A percentile compares a stretch with the other conserved stretches of the same genome.
phyloP scores from a whole-genome alignment of 1,140 invertebrate species.

The Drosophila repleta region DNA sequence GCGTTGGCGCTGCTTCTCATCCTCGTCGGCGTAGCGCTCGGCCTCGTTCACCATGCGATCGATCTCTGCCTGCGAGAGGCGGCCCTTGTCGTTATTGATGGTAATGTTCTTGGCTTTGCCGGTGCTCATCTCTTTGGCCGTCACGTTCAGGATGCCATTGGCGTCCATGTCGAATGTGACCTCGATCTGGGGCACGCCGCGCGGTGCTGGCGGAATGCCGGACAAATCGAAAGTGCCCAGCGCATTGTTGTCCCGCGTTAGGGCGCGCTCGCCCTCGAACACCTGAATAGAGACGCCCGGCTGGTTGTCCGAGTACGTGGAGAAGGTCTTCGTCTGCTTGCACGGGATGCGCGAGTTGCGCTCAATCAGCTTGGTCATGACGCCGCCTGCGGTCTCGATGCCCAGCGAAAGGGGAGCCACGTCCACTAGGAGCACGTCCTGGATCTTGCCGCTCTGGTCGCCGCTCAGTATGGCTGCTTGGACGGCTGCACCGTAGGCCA shows the following conservation, averaged over 20 bases:
- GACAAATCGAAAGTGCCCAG: slow-evolving; percentile 91
- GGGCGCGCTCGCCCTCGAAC: slow-evolving; percentile 88
- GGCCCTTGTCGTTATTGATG: slow-evolving; percentile 93
- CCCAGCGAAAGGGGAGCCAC: slow-evolving; percentile 86
- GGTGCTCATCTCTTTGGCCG: slow-evolving; percentile 86
- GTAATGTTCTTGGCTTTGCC: slow-evolving; percentile 90
- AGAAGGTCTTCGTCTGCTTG: slow-evolving; percentile 88
- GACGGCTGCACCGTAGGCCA: slow-evolving; percentile 89
- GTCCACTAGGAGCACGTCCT: slow-evolving; percentile 86
- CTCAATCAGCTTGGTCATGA: slow-evolving; percentile 88
- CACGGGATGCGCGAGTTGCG: slow-evolving; percentile 87
- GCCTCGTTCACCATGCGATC: slow-evolving; percentile 85
- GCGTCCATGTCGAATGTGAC: slow-evolving; percentile 87
- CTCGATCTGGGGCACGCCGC: slow-evolving; percentile 91
- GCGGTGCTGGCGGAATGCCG: slow-evolving; percentile 92
- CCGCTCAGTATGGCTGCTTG: slow-evolving; percentile 91
- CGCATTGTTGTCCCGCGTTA: slow-evolving; percentile 91
- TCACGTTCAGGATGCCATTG: slow-evolving; percentile 88
- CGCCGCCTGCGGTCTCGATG: slow-evolving; percentile 86
- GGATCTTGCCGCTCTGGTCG: slow-evolving; percentile 90
- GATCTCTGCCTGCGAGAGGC: slow-evolving; percentile 92
- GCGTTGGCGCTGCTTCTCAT: slow-evolving; percentile 88
- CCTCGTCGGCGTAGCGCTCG: slow-evolving; percentile 84
- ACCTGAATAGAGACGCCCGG: slow-evolving; percentile 89
- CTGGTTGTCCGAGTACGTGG: slow-evolving; percentile 90